Base-by-base conservation (phyloP, 2,797 vertebrate species). In the Catostomus latipinnis region DNA sequence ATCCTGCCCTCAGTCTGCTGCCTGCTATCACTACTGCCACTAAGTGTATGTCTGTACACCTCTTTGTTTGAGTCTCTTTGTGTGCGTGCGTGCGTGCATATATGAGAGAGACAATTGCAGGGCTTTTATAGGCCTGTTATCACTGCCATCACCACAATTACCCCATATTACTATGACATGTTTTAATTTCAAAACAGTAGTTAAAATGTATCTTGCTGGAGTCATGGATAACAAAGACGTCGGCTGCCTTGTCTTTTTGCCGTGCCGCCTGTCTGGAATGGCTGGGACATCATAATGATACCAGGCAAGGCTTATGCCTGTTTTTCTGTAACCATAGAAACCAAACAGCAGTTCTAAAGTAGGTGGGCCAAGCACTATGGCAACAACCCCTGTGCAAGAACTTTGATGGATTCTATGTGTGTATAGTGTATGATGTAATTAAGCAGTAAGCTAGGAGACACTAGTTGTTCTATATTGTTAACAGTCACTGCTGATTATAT, bases 1-100 rank as follows among this genome's bases (percentile, higher is more conserved):
- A 94, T 90, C 84, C 88, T 0, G 66, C 87, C 68, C 84, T 48
- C 14, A 71, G 68, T 53, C 77, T 61, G 4, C 71, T 80, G 18
- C 68, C 85, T 89, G 88, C 92, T 81, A 78, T 50, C 48, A 16
- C 58, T n/a, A 46, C 52, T 80, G 63, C 16, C 6, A 8, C 61
- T 54, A 16, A 1, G 22, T 78, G 1, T 70, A 14, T 50, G 67
- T 49, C 54, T 72, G 34, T 65, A 34, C 16, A 10, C 11, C 61
- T 69, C 70, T 52, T 9, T 74, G 61, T 75, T 34, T 80, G 22
- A 9, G 48, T 7, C 10, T 60, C 53, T 49, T 6, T 69, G 56
- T 69, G 56, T 6, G 8, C 69, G 67, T 69, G 76, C 70, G 43
- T 57, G n/a, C 4, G 74, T 71, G 72, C 53, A 13, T 12, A 9